Evolutionary conservation across 2,888 invertebrate species (phyloP).

Genomic region (Ypsolopha sequella): DNA sequence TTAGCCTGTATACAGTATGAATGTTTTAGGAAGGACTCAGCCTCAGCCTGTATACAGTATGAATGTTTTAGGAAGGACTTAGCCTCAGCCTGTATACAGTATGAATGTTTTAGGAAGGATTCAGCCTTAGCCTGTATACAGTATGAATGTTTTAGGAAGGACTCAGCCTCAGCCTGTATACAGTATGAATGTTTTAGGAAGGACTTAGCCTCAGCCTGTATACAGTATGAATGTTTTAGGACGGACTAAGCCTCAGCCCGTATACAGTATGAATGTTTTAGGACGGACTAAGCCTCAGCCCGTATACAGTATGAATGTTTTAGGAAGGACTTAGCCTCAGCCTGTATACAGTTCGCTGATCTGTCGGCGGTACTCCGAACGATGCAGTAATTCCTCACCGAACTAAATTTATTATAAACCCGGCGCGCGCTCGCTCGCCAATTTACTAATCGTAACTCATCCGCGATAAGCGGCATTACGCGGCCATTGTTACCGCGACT

Average conservation of each 20-base stretch:
- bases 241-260: neutral
- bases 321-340: neutral
- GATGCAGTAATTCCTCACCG: neutral
- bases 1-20: neutral
- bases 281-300: neutral
- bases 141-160: too few relatives aligned
- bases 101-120: too few relatives aligned
- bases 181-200: too few relatives aligned
- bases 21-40: neutral
- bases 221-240: neutral
- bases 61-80: too few relatives aligned
- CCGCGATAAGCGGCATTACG: constrained; percentile 33
- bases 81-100: neutral
- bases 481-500: constrained; percentile 15
- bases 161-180: neutral
- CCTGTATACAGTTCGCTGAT: neutral
- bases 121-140: neutral
- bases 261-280: neutral
- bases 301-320: neutral
- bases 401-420: constrained; percentile 49
- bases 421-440: constrained; percentile 50
- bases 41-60: neutral
- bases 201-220: neutral
- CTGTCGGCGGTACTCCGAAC: neutral
- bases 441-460: constrained; percentile 62